Evolutionary conservation across 2,797 vertebrate species (phyloP).

Genomic region (Neostethus bicornis): DNA sequence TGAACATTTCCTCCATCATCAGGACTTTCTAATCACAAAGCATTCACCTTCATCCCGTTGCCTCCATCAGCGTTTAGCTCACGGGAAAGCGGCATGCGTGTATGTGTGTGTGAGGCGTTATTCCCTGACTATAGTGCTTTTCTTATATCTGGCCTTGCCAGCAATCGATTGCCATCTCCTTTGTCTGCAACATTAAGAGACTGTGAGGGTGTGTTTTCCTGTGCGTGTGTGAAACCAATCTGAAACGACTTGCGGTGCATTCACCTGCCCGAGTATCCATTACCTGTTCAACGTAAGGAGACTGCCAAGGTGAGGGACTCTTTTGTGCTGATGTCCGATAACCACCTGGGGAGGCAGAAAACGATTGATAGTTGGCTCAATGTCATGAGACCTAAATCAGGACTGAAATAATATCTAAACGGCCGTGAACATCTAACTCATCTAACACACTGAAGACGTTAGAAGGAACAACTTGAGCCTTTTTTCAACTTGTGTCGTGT

Average conservation of each 20-base stretch:
- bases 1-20: slow-evolving; percentile 68
- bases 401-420: slow-evolving; percentile 13
- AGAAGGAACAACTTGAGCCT: background rate
- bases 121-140: slow-evolving; percentile 65
- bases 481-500: background rate
- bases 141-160: slow-evolving; percentile 66
- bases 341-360: slow-evolving; percentile 33
- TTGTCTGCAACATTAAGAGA: slow-evolving; percentile 73
- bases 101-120: slow-evolving; percentile 34
- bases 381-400: slow-evolving; percentile 26
- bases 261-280: slow-evolving; percentile 67
- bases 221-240: slow-evolving; percentile 52
- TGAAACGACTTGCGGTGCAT: slow-evolving; percentile 54
- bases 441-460: background rate
- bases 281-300: slow-evolving; percentile 59
- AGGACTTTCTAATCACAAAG: slow-evolving; percentile 65
- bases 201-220: slow-evolving; percentile 42
- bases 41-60: slow-evolving; percentile 66
- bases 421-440: background rate
- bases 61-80: slow-evolving; percentile 68
- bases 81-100: slow-evolving; percentile 29
- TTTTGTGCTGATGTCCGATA: slow-evolving; percentile 57
- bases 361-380: slow-evolving; percentile 45
- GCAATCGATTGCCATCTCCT: slow-evolving; percentile 64
- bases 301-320: slow-evolving; percentile 63